Conservation (phyloP, 2,113 vertebrate genomes). For the Picathartes gymnocephalus region DNA sequence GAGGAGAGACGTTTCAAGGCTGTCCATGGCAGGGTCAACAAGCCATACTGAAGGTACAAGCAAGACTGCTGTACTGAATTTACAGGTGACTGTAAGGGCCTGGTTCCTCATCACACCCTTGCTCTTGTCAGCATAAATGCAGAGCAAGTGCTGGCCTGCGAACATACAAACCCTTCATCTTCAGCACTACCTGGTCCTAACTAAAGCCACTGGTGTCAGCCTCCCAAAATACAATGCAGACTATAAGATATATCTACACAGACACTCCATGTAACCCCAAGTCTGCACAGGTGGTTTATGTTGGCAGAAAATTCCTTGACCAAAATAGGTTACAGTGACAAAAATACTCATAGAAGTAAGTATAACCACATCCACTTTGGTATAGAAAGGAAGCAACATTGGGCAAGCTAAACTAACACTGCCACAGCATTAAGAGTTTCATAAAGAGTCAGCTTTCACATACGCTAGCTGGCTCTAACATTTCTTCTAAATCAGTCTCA, state of each 20-base stretch:
- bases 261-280: not conserved
- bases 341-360: not conserved
- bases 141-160: not conserved
- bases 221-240: not conserved
- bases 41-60: not conserved
- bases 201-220: not conserved
- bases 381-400: not conserved
- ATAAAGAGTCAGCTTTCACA: not conserved
- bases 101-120: not conserved
- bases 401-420: not conserved
- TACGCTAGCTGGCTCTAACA: not conserved
- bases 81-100: not conserved
- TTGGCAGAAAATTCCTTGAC: not conserved
- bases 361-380: not conserved
- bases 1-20: not conserved
- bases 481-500: not conserved
- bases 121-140: not conserved
- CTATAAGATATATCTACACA: not conserved
- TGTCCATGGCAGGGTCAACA: rapidly evolving
- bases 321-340: not conserved
- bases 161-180: not conserved
- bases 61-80: not conserved
- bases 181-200: not conserved
- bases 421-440: not conserved
- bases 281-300: not conserved